Evolutionary conservation across 92 coral and sea anemone species (phyloP), one percentile per base, ranked within the genome.

Genomic region (Nematostella vectensis): DNA sequence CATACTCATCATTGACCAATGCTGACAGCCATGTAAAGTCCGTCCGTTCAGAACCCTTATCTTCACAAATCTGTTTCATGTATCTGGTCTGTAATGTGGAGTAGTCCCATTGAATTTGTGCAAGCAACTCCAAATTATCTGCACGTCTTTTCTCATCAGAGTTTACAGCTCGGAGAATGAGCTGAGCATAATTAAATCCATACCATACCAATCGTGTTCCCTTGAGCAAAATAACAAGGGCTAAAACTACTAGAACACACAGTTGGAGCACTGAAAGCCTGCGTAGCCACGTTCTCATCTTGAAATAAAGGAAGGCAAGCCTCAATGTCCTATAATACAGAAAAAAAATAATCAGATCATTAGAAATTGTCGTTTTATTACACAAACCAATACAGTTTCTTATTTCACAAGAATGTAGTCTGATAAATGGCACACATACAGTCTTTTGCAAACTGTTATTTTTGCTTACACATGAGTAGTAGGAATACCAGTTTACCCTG

Each of bases 11-110:
- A 16, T 81, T 70, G 0, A 81, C 83, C 25, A 75, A 51, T 1
- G 68, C 70, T 2, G 88, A 74, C 25, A 81, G 61, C 88, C 88
- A 81, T n/a, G 77, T 33, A 2, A 55, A 59, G 17, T 69, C 58
- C 19, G 66, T 47, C 29, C 74, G 31, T 1, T 8, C 23, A 29
- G 55, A 1, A 0, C 25, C 71, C 28, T 72, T 62, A 3, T 39
- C 55, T 44, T 58, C 39, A 49, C 81, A 80, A 39, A 64, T 55
- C 0, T 69, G 57, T 18, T 80, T 64, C 37, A 58, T 78, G 40
- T 48, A 80, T 16, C 56, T 75, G 15, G 42, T 57, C 29, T 74
- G 77, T 16, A 74, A 30, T 36, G 74, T 31, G 27, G 57, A 65
- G 36, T 62, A 49, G 15, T 59, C 28, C 88, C 88, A 74, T 12